phyloP scores from a whole-genome alignment of 2,888 invertebrate genomes.

The Lacanobia wlatinum region DNA sequence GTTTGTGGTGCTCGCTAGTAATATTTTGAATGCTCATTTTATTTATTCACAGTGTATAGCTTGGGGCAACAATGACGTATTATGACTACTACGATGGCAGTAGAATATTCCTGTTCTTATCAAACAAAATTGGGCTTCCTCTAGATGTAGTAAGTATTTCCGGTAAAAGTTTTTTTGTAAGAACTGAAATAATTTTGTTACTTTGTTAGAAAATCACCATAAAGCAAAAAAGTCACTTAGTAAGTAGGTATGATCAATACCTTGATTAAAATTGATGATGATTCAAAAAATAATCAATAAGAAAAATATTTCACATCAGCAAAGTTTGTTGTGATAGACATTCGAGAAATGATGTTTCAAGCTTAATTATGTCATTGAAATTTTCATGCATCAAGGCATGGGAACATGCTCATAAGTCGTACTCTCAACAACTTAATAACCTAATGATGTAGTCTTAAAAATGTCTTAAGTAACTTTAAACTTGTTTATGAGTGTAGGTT shows the following conservation, averaged over 20 bases:
- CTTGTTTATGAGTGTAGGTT: too few relatives aligned
- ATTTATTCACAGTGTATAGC: slow-evolving; percentile 51
- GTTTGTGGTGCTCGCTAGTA: neutral
- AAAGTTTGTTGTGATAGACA: too few relatives aligned
- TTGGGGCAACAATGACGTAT: slow-evolving; percentile 76
- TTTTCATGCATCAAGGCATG: neutral
- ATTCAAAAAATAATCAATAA: neutral
- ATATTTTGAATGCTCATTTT: slow-evolving; percentile 28
- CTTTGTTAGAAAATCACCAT: neutral
- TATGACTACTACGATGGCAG: slow-evolving; percentile 93
- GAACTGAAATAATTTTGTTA: neutral
- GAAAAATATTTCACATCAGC: too few relatives aligned
- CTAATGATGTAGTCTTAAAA: too few relatives aligned
- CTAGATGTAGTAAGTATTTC: slow-evolving; percentile 94
- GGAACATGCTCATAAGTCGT: neutral
- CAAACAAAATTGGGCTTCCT: slow-evolving; percentile 93
- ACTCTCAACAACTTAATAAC: neutral
- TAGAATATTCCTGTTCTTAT: slow-evolving; percentile 92
- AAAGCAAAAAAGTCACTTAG: neutral
- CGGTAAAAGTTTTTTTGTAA: neutral
- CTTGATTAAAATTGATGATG: neutral
- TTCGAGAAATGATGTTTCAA: too few relatives aligned
- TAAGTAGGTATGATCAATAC: neutral
- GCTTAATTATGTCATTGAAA: neutral
- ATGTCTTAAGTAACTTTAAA: too few relatives aligned